Evolutionary conservation across 1,140 invertebrate species (phyloP).

Genomic region (Caenorhabditis remanei): DNA sequence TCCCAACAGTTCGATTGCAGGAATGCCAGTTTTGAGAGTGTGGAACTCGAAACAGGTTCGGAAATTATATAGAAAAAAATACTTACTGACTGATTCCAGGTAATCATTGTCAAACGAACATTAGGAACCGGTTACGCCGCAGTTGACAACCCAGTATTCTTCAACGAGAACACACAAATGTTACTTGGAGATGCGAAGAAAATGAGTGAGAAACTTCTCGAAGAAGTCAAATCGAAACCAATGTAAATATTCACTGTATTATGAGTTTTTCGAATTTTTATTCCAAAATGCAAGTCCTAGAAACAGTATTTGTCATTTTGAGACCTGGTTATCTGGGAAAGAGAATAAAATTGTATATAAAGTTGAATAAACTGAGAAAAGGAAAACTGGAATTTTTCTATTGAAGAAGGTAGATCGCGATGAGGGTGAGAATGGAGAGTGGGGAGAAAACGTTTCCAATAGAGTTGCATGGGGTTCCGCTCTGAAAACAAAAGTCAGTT

Average conservation of each 20-base stretch:
- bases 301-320: slow-evolving; percentile 22
- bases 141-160: slow-evolving; percentile 93
- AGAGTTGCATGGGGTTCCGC: slow-evolving; percentile 22
- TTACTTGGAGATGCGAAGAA: slow-evolving; percentile 92
- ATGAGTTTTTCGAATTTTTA: background rate
- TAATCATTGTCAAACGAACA: slow-evolving; percentile 91
- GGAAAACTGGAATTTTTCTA: slow-evolving; percentile 28
- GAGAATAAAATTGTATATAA: slow-evolving; percentile 5
- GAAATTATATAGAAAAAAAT: background rate
- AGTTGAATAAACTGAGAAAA: background rate
- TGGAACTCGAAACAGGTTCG: slow-evolving; percentile 87
- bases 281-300: slow-evolving; percentile 47
- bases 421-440: slow-evolving; percentile 40
- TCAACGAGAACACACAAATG: slow-evolving; percentile 90
- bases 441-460: slow-evolving; percentile 1
- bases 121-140: slow-evolving; percentile 88
- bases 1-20: slow-evolving; percentile 90
- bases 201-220: slow-evolving; percentile 87
- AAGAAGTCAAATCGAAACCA: slow-evolving; percentile 81
- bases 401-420: slow-evolving; percentile 48
- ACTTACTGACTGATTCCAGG: slow-evolving; percentile 79
- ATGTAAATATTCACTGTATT: background rate
- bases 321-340: slow-evolving; percentile 6
- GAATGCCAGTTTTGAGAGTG: slow-evolving; percentile 90
- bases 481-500: background rate